A percentile compares a stretch with the other conserved stretches of the same genome.
Conservation (phyloP, 2,797 vertebrate genomes). For the Acanthiza pusilla region DNA sequence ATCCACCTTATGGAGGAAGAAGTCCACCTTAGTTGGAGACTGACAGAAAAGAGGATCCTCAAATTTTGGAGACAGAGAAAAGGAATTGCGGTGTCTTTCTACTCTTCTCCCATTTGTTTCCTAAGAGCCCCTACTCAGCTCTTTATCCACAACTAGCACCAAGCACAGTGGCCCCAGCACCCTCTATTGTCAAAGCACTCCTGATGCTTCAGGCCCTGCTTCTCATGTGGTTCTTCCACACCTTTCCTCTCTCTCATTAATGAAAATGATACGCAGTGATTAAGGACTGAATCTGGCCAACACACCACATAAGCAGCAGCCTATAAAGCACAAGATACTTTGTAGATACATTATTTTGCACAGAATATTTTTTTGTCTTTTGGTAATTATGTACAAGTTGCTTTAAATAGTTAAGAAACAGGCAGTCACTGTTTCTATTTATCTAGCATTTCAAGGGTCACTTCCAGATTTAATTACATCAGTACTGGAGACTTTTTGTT, state of each 20-base stretch:
- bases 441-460: neutral
- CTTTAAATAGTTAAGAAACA: rapidly evolving
- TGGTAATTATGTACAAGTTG: neutral
- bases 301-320: neutral
- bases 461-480: neutral
- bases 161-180: neutral
- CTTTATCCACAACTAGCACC: neutral
- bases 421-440: neutral
- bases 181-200: neutral
- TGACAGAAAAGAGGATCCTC: neutral
- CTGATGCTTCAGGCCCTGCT: neutral
- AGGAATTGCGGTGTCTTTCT: neutral
- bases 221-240: neutral
- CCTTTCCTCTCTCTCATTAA: neutral
- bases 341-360: neutral
- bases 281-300: neutral
- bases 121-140: neutral
- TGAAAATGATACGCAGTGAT: neutral
- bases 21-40: neutral
- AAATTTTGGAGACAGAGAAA: neutral
- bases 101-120: neutral
- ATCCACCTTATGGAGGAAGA: neutral
- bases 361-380: neutral
- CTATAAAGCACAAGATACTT: neutral
- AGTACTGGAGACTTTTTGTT: neutral